Conservation (phyloP, 1,140 invertebrate species). For the Semibalanus balanoides region DNA sequence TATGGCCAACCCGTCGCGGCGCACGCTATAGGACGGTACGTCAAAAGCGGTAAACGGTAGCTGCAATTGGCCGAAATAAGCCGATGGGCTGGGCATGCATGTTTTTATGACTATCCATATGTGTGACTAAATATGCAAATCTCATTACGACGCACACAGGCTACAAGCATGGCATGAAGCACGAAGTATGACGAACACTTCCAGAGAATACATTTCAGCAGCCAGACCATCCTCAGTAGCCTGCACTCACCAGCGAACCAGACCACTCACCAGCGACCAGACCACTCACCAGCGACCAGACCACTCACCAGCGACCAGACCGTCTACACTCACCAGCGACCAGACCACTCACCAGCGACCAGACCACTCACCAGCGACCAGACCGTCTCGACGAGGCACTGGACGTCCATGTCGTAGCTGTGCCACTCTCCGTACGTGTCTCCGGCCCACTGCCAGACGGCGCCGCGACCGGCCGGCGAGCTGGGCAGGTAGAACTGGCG, state of each 20-base stretch:
- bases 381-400: constrained; percentile 64
- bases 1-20: too few relatives aligned
- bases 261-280: constrained; percentile 33
- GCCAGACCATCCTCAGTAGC: constrained; percentile 20
- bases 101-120: too few relatives aligned
- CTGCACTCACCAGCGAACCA: constrained; percentile 6
- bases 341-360: constrained; percentile 33
- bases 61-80: too few relatives aligned
- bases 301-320: not conserved
- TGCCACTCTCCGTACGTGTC: constrained; percentile 48
- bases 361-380: constrained; percentile 40
- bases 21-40: too few relatives aligned
- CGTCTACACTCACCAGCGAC: too few relatives aligned
- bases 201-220: too few relatives aligned
- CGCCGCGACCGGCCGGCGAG: constrained; percentile 64
- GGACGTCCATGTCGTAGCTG: constrained; percentile 56
- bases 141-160: too few relatives aligned
- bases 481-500: constrained; percentile 59
- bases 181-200: too few relatives aligned
- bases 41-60: too few relatives aligned
- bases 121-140: too few relatives aligned
- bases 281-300: not conserved
- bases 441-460: constrained; percentile 58
- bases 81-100: too few relatives aligned
- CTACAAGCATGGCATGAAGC: too few relatives aligned